These are phyloP conservation scores for Sigmodon hispidus DNA, from an alignment of 2,113 vertebrate genomes.

Conservation along the genomic window DNA sequence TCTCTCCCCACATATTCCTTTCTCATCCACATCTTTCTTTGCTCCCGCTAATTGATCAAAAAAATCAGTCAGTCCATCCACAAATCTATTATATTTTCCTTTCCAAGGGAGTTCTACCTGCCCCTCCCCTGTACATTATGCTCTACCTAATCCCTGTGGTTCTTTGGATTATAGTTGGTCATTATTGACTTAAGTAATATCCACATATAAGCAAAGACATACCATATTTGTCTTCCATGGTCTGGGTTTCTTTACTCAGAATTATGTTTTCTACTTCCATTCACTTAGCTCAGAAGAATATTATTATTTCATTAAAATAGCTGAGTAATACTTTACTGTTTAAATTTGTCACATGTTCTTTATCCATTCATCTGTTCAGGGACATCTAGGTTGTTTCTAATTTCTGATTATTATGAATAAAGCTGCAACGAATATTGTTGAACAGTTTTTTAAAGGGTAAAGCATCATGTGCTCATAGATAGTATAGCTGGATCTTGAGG, in stretches of 20 bases:
- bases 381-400: background rate
- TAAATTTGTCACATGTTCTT: background rate
- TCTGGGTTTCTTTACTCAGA: background rate
- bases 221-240: background rate
- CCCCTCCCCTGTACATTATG: background rate
- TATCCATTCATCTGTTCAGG: background rate
- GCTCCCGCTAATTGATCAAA: background rate
- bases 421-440: background rate
- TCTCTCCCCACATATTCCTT: background rate
- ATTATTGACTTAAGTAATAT: background rate
- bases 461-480: background rate
- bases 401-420: background rate
- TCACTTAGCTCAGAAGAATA: background rate
- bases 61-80: background rate
- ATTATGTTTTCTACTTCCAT: background rate
- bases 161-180: background rate
- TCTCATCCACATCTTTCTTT: background rate
- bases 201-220: background rate
- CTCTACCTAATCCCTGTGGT: background rate
- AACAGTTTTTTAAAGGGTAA: background rate
- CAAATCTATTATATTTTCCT: background rate
- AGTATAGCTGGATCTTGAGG: background rate
- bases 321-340: background rate
- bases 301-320: background rate
- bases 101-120: background rate